Percentiles rank a stretch among this genome's conserved stretches.
These are phyloP conservation scores for Pocillopora grandis DNA, from an alignment of 92 coral and sea anemone species.

Conservation along the genomic window DNA sequence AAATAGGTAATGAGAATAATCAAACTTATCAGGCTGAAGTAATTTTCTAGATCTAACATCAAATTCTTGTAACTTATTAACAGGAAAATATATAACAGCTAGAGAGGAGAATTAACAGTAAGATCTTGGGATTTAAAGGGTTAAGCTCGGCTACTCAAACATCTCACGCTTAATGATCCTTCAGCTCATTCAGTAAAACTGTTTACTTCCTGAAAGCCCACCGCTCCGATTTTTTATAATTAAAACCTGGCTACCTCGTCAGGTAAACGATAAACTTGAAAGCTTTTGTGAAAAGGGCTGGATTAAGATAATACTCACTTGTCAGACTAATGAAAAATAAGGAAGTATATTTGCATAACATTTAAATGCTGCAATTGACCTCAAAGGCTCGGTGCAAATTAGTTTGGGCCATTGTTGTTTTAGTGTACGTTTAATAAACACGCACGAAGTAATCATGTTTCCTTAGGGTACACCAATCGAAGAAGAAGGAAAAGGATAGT, in stretches of 20 bases:
- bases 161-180: not conserved
- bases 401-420: not conserved
- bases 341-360: constrained; percentile 32
- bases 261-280: not conserved
- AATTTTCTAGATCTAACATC: too few species aligned
- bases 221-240: not conserved
- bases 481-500: not conserved
- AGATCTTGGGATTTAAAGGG: too few species aligned
- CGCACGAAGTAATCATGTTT: not conserved
- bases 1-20: too few species aligned
- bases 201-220: not conserved
- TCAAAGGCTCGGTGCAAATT: constrained; percentile 4
- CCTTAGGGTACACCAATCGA: not conserved
- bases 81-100: too few species aligned
- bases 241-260: not conserved
- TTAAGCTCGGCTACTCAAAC: not conserved
- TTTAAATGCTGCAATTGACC: constrained; percentile 9
- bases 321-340: not conserved
- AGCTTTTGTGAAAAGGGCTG: constrained; percentile 4
- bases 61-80: too few species aligned
- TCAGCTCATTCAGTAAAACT: not conserved
- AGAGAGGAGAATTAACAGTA: too few species aligned
- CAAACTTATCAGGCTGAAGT: too few species aligned
- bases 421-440: constrained; percentile 8
- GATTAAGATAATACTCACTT: constrained; percentile 7